Conservation (phyloP, 2,113 vertebrate species). For the Pardalotus punctatus region DNA sequence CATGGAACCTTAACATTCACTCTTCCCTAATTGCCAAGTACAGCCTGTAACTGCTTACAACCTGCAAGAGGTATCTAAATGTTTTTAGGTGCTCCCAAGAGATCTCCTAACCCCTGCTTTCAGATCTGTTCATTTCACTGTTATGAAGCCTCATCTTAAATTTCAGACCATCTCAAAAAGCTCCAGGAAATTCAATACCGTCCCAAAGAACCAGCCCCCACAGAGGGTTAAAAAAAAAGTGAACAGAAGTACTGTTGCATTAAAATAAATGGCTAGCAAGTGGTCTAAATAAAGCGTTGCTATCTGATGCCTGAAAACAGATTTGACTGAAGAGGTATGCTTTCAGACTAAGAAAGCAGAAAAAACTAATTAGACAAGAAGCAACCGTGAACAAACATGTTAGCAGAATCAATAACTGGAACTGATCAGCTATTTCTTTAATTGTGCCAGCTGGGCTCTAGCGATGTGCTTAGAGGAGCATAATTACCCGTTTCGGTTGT, state of each 20-base stretch:
- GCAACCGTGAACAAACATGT: slow-evolving; percentile 80
- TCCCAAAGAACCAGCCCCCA: slow-evolving; percentile 17
- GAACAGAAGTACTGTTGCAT: slow-evolving; percentile 55
- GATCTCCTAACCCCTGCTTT: background rate
- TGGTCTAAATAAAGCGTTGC: slow-evolving; percentile 56
- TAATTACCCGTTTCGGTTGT: slow-evolving; percentile 67
- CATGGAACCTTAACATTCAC: background rate
- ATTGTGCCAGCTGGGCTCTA: slow-evolving; percentile 77
- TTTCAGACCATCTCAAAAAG: background rate
- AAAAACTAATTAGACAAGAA: slow-evolving; percentile 83
- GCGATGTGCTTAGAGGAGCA: slow-evolving; percentile 70
- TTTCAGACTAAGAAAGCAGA: slow-evolving; percentile 78
- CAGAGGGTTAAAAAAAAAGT: slow-evolving; percentile 36
- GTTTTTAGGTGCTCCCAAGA: background rate
- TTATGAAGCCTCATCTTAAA: background rate
- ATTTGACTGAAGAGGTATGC: slow-evolving; percentile 76
- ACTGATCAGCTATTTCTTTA: slow-evolving; percentile 85
- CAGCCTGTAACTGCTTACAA: background rate
- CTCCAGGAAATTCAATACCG: slow-evolving; percentile 45
- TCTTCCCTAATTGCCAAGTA: background rate
- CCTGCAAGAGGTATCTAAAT: background rate
- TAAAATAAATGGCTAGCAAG: slow-evolving; percentile 45
- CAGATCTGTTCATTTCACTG: background rate
- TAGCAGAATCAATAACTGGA: slow-evolving; percentile 83
- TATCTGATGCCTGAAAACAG: slow-evolving; percentile 72